Evolutionary conservation across 2,113 vertebrate genomes (phyloP).

Genomic region (Pseudopipra pipra): DNA sequence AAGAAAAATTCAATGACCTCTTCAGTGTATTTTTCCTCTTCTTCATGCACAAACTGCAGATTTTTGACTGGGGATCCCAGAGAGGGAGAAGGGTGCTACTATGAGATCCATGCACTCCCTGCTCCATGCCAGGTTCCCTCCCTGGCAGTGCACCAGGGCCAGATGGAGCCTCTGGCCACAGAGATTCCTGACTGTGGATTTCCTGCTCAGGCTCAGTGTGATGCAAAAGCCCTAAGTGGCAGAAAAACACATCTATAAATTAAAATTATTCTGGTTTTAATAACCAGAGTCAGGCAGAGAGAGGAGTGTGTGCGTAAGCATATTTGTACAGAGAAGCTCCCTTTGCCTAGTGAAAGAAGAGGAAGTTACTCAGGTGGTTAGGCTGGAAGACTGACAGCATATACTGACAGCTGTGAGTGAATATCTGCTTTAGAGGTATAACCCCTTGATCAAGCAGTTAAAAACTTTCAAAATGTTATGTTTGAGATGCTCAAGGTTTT

Average conservation of each 20-base stretch:
- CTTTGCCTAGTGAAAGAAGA: not conserved
- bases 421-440: not conserved
- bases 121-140: not conserved
- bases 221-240: not conserved
- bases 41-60: not conserved
- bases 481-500: not conserved
- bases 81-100: not conserved
- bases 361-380: not conserved
- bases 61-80: not conserved
- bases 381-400: not conserved
- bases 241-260: not conserved
- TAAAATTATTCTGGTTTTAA: not conserved
- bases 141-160: not conserved
- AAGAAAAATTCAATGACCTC: not conserved
- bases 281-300: not conserved
- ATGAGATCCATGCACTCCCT: not conserved
- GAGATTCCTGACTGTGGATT: not conserved
- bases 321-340: not conserved
- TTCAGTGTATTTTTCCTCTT: not conserved
- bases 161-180: not conserved
- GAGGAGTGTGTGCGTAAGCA: rapidly evolving
- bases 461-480: not conserved
- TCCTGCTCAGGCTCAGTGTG: not conserved
- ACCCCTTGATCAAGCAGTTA: not conserved
- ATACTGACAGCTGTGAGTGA: not conserved